phyloP scores from a whole-genome alignment of 2,797 vertebrate genomes.

The Selene dorsalis region DNA sequence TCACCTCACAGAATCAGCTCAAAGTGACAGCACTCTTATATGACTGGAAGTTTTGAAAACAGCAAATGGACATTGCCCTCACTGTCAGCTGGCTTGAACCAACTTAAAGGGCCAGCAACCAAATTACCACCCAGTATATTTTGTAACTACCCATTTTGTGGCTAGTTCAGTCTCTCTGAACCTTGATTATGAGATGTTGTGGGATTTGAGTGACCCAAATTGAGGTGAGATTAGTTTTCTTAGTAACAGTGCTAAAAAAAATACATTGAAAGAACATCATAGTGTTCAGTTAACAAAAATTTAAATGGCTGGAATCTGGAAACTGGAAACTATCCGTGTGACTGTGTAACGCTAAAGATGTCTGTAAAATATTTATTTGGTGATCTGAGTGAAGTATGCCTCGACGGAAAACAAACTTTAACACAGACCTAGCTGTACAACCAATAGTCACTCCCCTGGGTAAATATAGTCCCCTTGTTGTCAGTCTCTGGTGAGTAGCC shows the following conservation, averaged over 20 bases:
- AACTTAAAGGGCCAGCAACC: conserved; percentile 32
- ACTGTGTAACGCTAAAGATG: neutral
- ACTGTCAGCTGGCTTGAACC: conserved; percentile 10
- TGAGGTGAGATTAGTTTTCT: neutral
- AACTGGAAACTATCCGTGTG: neutral
- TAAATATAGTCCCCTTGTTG: neutral
- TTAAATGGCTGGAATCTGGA: neutral
- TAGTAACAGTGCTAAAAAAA: neutral
- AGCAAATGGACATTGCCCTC: conserved; percentile 52
- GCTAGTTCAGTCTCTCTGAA: neutral
- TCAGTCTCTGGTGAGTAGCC: neutral
- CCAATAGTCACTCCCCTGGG: neutral
- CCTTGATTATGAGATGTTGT: neutral
- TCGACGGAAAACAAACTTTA: conserved; percentile 1
- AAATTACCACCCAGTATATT: neutral
- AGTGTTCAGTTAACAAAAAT: neutral
- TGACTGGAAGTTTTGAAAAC: neutral
- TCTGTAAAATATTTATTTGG: neutral
- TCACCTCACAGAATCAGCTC: neutral
- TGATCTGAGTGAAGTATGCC: neutral
- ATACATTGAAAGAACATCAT: neutral
- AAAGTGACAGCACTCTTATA: neutral
- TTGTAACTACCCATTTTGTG: neutral
- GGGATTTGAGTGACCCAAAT: too few relatives aligned
- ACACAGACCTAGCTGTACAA: neutral